phyloP scores from a whole-genome alignment of 2,888 invertebrate genomes.

The Caenorhabditis afra region DNA sequence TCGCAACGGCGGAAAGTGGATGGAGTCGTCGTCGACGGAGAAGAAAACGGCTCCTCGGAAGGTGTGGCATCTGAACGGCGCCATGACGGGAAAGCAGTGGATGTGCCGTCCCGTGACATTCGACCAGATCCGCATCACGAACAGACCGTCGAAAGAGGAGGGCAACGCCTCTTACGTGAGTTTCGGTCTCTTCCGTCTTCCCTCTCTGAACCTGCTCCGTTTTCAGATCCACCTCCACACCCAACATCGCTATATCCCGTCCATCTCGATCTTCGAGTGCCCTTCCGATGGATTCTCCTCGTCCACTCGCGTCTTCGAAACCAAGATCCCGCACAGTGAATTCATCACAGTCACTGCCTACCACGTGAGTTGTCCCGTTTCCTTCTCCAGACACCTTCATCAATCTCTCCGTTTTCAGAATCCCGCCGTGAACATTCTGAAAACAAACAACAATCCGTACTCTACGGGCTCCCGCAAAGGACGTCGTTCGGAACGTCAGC shows the following conservation, averaged over 20 bases:
- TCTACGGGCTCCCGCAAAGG: conserved; percentile 15
- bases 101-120: conserved; percentile 18
- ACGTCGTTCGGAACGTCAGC: background rate
- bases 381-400: background rate
- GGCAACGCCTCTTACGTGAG: conserved; percentile 17
- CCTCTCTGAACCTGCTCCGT: background rate
- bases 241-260: conserved; percentile 38
- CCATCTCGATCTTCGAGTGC: conserved; percentile 12
- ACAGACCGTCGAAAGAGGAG: conserved; percentile 12
- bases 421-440: conserved; percentile 4
- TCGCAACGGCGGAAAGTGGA: background rate
- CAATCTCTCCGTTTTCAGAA: conserved; percentile 12
- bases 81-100: conserved; percentile 8
- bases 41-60: conserved; percentile 1
- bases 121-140: conserved; percentile 32
- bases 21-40: conserved; percentile 3
- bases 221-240: conserved; percentile 28
- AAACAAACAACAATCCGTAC: conserved; percentile 34
- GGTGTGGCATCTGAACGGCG: conserved; percentile 25
- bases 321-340: conserved; percentile 17
- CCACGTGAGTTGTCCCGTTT: conserved; percentile 16
- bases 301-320: background rate
- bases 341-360: conserved; percentile 39
- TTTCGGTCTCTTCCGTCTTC: background rate
- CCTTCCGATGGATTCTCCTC: background rate